Base-by-base conservation (phyloP, 30 jellyfish, hydroid and myxozoan genomes). In the Turritopsis dohrnii region DNA sequence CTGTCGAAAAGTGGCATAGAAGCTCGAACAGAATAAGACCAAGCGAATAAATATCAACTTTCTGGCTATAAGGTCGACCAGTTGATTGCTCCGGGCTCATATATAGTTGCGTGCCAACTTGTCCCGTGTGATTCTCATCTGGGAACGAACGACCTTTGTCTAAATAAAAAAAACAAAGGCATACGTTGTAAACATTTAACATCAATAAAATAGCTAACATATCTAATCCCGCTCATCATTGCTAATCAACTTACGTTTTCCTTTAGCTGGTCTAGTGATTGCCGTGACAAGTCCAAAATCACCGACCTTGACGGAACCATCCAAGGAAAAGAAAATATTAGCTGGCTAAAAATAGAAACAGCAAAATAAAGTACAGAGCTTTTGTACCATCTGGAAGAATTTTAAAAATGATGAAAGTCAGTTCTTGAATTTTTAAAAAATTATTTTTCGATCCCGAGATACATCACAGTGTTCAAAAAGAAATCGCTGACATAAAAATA, bases 271-370 rank as follows among this genome's bases (percentile, higher is more conserved):
- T 81, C 97, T 82, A 73, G 96, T 94, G 54, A 94, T 86, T 24
- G 99, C 97, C 19, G 99, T 95, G 22, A 95, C 99, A 52, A 95
- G 84, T 20, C 99, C 99, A 83, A 95, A 95, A 81, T 95, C 99
- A 21, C 99, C 99, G 54, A 95, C 94, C 85, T 95, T 95, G 20
- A 95, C 92, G 0, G 90, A 29, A 19, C 96, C 96, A 66, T 95
- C 97, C 89, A 86, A 53, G 20, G 98, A 89, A 79, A 95, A 95
- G 80, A 95, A 91, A 1, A 95, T 95, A 76, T 95, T 95, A 19
- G 97, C 91, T 16, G 99, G 99, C 99, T 95, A 76, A 52, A 84
- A 75, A 16, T 27, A 53, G 26, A 82, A 27, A 75, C 54, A 26
- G 0, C 18, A 21, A 75, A 24, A 31, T 1, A 20, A n/a, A 18